phyloP scores from a whole-genome alignment of 2,113 vertebrate species.

The Xenus cinereus region DNA sequence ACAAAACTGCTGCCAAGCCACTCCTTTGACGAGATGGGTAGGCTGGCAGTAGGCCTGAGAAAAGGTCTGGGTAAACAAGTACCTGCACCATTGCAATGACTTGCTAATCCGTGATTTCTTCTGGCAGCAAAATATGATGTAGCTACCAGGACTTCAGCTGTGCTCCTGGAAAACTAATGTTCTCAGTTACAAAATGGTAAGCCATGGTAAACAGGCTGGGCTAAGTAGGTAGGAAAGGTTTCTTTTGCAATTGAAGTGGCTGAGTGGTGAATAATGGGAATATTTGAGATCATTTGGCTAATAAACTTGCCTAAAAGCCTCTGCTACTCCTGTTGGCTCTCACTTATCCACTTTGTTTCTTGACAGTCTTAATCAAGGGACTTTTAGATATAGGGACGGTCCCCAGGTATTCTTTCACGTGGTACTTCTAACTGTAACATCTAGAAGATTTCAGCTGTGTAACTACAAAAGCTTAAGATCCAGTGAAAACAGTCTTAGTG shows the following conservation, averaged over 20 bases:
- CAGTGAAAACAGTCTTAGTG: background rate
- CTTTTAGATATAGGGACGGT: background rate
- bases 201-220: background rate
- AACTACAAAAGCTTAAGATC: background rate
- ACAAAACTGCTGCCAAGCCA: background rate
- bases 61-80: background rate
- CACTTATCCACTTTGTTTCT: background rate
- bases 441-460: background rate
- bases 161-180: background rate
- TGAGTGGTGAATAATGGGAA: background rate
- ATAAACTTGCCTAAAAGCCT: background rate
- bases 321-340: background rate
- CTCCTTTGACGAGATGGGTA: background rate
- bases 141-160: background rate
- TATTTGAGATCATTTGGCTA: background rate
- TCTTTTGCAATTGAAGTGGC: background rate
- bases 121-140: background rate
- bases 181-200: background rate
- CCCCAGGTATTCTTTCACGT: background rate
- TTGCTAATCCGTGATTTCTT: background rate
- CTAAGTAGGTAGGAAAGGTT: background rate
- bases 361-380: background rate
- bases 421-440: background rate
- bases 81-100: background rate
- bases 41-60: background rate